These are phyloP conservation scores for Cataglyphis livida DNA, from an alignment of 2,888 invertebrate genomes.

Conservation along the genomic window DNA sequence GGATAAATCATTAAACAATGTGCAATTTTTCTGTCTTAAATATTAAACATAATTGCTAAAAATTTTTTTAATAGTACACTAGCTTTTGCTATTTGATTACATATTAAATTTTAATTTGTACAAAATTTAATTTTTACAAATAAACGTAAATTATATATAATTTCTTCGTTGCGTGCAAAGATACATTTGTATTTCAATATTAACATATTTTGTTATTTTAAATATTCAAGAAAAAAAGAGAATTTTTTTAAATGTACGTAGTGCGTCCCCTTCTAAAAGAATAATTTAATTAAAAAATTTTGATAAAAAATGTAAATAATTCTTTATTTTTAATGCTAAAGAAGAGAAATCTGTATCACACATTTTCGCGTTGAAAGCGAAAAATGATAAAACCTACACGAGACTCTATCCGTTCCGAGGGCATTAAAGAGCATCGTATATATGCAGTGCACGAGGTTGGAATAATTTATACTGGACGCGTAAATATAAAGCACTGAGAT, in stretches of 20 bases:
- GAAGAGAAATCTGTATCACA: neutral
- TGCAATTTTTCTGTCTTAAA: neutral
- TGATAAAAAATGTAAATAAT: neutral
- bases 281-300: neutral
- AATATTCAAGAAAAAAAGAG: neutral
- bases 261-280: neutral
- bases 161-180: neutral
- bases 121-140: neutral
- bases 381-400: constrained; percentile 29
- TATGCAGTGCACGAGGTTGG: neutral
- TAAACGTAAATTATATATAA: neutral
- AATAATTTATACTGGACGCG: constrained; percentile 26
- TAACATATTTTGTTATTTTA: neutral
- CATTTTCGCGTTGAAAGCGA: constrained; percentile 17
- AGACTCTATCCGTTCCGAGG: neutral
- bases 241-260: neutral
- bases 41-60: neutral
- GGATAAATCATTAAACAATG: neutral
- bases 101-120: neutral
- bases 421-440: constrained; percentile 14
- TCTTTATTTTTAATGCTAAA: neutral
- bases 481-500: neutral
- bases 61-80: neutral
- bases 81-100: neutral
- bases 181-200: neutral